Conservation (phyloP, 2,113 vertebrate species). For the Scomber colias region DNA sequence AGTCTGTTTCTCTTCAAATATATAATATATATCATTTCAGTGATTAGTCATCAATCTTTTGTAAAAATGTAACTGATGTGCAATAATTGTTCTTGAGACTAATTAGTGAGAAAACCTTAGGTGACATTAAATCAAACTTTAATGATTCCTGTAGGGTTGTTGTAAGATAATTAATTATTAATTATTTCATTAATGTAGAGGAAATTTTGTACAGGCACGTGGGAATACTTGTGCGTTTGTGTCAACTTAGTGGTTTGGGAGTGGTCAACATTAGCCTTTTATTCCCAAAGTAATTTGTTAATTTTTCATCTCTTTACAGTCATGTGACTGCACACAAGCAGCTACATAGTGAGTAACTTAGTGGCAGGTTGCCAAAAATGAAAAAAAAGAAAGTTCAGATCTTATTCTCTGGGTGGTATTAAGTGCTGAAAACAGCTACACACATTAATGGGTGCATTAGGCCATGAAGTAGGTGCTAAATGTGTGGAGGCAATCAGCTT, state of each 20-base stretch:
- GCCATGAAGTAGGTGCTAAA: not conserved
- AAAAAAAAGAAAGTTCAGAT: not conserved
- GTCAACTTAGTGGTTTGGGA: constrained; percentile 14
- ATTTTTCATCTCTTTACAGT: not conserved
- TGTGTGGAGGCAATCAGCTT: constrained; percentile 4
- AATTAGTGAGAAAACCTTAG: constrained; percentile 28
- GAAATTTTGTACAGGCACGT: no score
- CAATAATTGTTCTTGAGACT: constrained; percentile 23
- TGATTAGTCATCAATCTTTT: constrained; percentile 26
- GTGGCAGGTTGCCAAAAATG: no score
- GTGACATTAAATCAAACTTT: constrained; percentile 47
- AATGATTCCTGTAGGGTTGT: constrained; percentile 24
- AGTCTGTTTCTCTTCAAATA: not conserved
- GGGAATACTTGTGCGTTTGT: not conserved
- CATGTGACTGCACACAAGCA: not conserved
- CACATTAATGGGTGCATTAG: not conserved
- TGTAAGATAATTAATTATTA: constrained; percentile 4
- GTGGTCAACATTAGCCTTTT: not conserved
- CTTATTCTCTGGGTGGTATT: not conserved
- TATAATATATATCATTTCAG: not conserved
- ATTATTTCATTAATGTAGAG: not conserved
- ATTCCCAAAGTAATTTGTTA: not conserved
- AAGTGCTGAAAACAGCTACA: not conserved
- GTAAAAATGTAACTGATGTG: not conserved
- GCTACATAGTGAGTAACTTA: not conserved